Evolutionary conservation across 2,113 vertebrate genomes (phyloP).

Genomic region (Aphyosemion australe): DNA sequence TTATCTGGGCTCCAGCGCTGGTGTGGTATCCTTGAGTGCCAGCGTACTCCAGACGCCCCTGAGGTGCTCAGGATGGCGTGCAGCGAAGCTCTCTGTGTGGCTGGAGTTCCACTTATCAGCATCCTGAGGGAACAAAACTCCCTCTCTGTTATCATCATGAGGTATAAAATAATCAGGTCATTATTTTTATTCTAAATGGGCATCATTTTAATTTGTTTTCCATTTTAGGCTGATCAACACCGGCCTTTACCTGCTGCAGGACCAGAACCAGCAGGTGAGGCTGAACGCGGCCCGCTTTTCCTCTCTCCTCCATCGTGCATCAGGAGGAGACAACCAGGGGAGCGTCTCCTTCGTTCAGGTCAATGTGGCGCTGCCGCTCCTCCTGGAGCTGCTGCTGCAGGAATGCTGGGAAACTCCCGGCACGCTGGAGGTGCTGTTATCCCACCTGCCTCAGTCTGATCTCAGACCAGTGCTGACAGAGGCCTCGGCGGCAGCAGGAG

Average conservation of each 20-base stretch:
- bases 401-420: constrained; percentile 70
- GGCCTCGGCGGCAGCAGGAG: constrained; percentile 54
- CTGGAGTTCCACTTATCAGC: constrained; percentile 63
- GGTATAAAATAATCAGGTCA: constrained; percentile 69
- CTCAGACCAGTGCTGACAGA: constrained; percentile 71
- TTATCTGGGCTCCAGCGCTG: constrained; percentile 63
- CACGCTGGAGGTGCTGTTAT: constrained; percentile 77
- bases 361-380: constrained; percentile 75
- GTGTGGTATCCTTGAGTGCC: constrained; percentile 75
- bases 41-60: constrained; percentile 48
- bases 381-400: constrained; percentile 80
- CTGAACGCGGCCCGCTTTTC: constrained; percentile 74
- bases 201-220: constrained; percentile 1
- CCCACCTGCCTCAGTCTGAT: constrained; percentile 78
- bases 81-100: constrained; percentile 73
- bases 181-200: neutral
- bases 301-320: constrained; percentile 64
- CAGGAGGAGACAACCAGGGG: neutral
- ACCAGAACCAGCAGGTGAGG: constrained; percentile 83
- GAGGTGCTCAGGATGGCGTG: constrained; percentile 83
- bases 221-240: constrained; percentile 77
- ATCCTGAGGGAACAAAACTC: constrained; percentile 10
- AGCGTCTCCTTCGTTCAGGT: constrained; percentile 74
- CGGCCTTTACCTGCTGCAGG: constrained; percentile 85
- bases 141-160: constrained; percentile 54